Evolutionary conservation across 2,888 invertebrate species (phyloP), one percentile per base, ranked within the genome.

Genomic region (Epinotia bilunana): DNA sequence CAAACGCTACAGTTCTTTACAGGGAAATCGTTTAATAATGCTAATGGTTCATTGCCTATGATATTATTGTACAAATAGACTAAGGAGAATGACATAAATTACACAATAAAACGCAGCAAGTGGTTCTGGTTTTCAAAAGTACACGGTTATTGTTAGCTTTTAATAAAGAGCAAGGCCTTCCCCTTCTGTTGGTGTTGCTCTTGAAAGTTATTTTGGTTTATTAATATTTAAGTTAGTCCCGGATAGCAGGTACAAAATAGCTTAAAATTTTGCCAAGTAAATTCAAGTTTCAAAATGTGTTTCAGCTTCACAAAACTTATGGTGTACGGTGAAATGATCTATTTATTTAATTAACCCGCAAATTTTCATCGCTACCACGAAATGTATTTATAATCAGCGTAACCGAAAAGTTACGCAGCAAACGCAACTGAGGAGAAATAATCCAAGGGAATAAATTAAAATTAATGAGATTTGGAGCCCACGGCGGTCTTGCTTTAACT

Each of bases 371-470:
- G 58, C 69, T 6, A 60, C 60, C 70, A 61, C 61, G 53, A 23
- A 62, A 62, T 33, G 61, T 61, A 63, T 72, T 63, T 75, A 75
- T 75, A 75, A 75, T 75, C 65, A 75, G 57, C 65, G 75, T 75
- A 57, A 72, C 75, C 65, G 55, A 64, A 75, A 72, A 75, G 75
- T 75, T 74, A 65, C 68, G 73, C 63, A 65, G 60, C 71, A 65
- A 67, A 75, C 75, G 61, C 75, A 67, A 72, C 75, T 61, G 57
- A 72, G 75, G 75, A 72, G 75, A 75, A 75, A 75, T 75, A 75
- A 75, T 75, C 75, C 72, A 62, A 62, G 53, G 69, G 74, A 72
- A 75, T 75, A 75, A 75, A 75, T 75, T 75, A 75, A 75, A 75
- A 72, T 75, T 75, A 75, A 75, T 75, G 75, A 75, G 75, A 75